These are phyloP conservation scores for Eristalinus sepulchralis DNA, from an alignment of 2,888 invertebrate genomes.

Conservation along the genomic window DNA sequence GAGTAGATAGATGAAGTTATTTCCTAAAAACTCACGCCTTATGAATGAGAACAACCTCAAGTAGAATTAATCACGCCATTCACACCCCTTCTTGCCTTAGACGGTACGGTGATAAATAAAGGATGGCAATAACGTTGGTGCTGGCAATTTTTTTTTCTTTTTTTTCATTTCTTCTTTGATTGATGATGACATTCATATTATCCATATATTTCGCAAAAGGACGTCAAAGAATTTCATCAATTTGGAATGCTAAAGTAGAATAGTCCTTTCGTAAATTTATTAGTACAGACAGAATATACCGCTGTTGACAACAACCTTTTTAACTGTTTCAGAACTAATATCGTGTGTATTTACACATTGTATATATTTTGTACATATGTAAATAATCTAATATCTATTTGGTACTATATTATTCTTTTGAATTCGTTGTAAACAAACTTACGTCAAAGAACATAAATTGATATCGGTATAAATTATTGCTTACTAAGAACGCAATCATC, in stretches of 20 bases:
- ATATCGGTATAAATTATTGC: too few relatives aligned
- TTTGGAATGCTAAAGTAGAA: conserved; percentile 27
- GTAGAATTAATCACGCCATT: conserved; percentile 64
- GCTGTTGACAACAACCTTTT: background rate
- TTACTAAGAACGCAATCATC: too few relatives aligned
- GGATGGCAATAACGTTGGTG: conserved; percentile 38
- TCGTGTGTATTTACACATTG: too few relatives aligned
- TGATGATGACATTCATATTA: conserved; percentile 71
- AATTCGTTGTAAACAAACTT: too few relatives aligned
- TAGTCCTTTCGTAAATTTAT: conserved; percentile 41
- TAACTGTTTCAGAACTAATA: too few relatives aligned
- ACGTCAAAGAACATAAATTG: too few relatives aligned
- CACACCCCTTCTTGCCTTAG: conserved; percentile 25
- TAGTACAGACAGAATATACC: background rate
- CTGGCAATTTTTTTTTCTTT: conserved; percentile 23
- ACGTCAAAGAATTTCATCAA: conserved; percentile 67
- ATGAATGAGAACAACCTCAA: conserved; percentile 64
- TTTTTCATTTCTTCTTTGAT: conserved; percentile 66
- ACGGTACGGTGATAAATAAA: conserved; percentile 49
- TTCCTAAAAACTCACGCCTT: conserved; percentile 66
- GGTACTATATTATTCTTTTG: too few relatives aligned
- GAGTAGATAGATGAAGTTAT: conserved; percentile 69
- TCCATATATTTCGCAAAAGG: conserved; percentile 64
- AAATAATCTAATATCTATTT: too few relatives aligned
- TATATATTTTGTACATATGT: too few relatives aligned